Base-by-base conservation (phyloP, 2,797 vertebrate species). In the Sphaeramia orbicularis region DNA sequence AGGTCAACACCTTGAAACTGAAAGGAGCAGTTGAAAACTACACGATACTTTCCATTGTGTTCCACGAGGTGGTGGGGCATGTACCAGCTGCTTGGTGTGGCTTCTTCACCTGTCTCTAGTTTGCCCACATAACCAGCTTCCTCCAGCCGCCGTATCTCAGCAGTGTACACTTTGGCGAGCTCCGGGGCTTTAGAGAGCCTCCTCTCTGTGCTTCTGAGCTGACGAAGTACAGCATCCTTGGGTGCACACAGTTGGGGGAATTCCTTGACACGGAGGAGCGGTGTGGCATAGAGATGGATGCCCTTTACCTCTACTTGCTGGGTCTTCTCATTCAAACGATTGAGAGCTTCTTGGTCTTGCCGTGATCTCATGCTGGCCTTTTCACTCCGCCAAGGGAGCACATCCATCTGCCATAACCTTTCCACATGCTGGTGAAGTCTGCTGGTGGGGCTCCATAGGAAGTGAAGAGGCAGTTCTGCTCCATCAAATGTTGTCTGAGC, bases 41-140 rank as follows among this genome's bases (percentile, higher is more conserved):
- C 11, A 37, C 41, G 53, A 10, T 54, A 42, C 14, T 47, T 67
- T 4, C 30, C n/a, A 1, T 70, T 70, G 51, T 61, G 35, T 10
- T 53, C 47, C 10, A 52, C 51, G 38, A 61, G 48, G 12, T 54
- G 50, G 11, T 62, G 19, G 11, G 4, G 40, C 4, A 43, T 43
- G 18, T 57, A 56, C 53, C 21, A 50, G 48, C 27, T 32, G 24
- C 19, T 30, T 51, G 27, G 21, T 4, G 10, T 21, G 14, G 24
- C 24, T 36, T 14, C n/a, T n/a, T n/a, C n/a, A n/a, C n/a, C n/a
- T n/a, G n/a, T n/a, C n/a, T n/a, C n/a, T 11, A 62, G 44, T 47
- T 48, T 65, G 2, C n/a, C 42, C 2, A 45, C 43, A 19, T 45
- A 45, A 10, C 43, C 43, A 3, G 18, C 43, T 19, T 45, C 14